Base-by-base conservation (phyloP, 2,113 vertebrate species). In the Pyrgilauda ruficollis region DNA sequence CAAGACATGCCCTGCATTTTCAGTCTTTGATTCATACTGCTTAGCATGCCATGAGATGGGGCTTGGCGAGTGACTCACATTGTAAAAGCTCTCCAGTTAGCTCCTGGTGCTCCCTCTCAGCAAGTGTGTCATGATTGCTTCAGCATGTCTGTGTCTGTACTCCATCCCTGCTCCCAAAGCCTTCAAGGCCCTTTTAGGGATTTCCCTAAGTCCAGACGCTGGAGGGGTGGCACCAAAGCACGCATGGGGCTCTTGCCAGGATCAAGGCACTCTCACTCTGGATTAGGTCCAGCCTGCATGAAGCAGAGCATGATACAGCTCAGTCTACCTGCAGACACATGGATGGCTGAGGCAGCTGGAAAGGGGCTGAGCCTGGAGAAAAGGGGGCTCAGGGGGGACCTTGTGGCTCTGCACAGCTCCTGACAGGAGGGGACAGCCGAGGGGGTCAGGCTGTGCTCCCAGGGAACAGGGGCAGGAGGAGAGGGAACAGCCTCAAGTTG, bases 11-110 rank as follows among this genome's bases (percentile, higher is more conserved):
- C 70, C 70, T 82, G 89, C 66, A 61, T 96, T 87, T 93, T 85
- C 84, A 73, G 62, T 61, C 93, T 94, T 96, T 94, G 87, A 93
- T 96, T 94, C 93, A 52, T 14, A 4, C 62, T 86, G 67, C 39
- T 94, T 91, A 89, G 90, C 44, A 78, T 64, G 53, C 93, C 87
- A 16, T 87, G 81, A 85, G 89, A 75, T 70, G 78, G 84, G 88
- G 69, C 87, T 91, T 23, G 0, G 49, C 0, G 1, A 89, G 74
- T 91, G 89, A 92, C 70, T 96, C 73, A 84, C 66, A 6, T 44
- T 47, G 73, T 79, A 47, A 89, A 91, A 93, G 31, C 89, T 77
- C 88, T 79, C 59, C 59, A 41, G 68, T 46, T 58, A 88, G 67
- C 72, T 95, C 52, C 80, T 67, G 76, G 69, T 92, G 62, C 80